These are phyloP conservation scores for Trisateles emortualis DNA, from an alignment of 2,888 invertebrate species.

Conservation along the genomic window DNA sequence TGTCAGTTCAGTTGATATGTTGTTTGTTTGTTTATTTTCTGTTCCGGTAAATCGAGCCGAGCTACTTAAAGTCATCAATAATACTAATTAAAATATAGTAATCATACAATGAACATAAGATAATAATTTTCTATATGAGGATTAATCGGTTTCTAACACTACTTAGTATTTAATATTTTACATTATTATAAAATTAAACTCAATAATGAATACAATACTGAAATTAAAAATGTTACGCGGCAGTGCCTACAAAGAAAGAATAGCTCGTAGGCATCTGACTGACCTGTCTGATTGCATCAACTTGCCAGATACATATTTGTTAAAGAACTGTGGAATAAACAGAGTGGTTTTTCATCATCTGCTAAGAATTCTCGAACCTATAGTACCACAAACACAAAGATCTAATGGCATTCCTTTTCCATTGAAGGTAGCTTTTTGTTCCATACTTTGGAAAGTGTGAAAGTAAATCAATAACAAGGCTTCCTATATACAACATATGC, in stretches of 20 bases:
- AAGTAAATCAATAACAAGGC: no score
- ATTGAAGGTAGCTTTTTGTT: conserved; percentile 54
- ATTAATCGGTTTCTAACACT: no score
- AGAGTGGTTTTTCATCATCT: conserved; percentile 60
- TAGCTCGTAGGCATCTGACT: conserved; percentile 52
- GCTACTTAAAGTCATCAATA: no score
- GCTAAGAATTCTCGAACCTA: conserved; percentile 62
- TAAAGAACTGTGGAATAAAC: conserved; percentile 63
- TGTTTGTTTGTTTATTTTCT: no score
- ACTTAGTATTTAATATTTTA: no score
- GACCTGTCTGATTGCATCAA: conserved; percentile 60
- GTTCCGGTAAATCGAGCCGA: no score
- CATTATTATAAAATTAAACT: neutral
- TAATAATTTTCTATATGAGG: no score
- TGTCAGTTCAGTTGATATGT: no score
- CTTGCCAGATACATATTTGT: conserved; percentile 62
- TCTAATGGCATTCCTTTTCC: conserved; percentile 71
- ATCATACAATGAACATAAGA: no score
- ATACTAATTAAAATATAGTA: no score
- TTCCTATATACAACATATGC: no score
- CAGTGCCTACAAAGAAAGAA: conserved; percentile 58
- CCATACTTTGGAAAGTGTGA: neutral
- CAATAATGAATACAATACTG: conserved; percentile 55
- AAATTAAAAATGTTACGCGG: conserved; percentile 63
- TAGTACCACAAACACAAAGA: conserved; percentile 65